These are phyloP conservation scores for Steinernema carpocapsae DNA, from an alignment of 2,888 invertebrate genomes.

Conservation along the genomic window DNA sequence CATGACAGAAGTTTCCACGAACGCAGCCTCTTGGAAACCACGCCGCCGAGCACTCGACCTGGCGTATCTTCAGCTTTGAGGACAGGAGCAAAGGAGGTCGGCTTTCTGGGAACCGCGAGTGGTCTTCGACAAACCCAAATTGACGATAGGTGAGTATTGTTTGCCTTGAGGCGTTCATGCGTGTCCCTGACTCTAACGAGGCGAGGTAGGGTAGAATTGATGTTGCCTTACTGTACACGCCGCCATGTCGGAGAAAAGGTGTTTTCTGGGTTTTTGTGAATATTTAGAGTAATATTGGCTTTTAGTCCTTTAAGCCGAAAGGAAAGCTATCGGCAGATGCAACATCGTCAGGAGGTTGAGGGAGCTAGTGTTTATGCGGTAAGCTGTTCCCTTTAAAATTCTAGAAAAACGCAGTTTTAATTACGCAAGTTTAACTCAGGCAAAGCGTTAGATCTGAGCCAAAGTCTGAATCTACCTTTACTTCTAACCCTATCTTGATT, in stretches of 20 bases:
- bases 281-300: conserved; percentile 35
- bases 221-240: not conserved
- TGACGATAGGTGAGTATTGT: conserved; percentile 13
- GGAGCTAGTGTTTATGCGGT: conserved; percentile 53
- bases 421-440: too few species aligned
- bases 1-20: conserved; percentile 19
- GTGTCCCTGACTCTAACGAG: not conserved
- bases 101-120: not conserved
- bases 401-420: too few species aligned
- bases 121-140: not conserved
- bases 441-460: too few species aligned
- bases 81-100: conserved; percentile 36
- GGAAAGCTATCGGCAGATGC: conserved; percentile 66
- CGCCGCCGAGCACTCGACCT: conserved; percentile 41
- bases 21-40: not conserved
- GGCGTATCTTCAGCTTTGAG: conserved; percentile 43
- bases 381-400: too few species aligned
- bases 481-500: too few species aligned
- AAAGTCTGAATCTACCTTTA: too few species aligned
- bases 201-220: too few species aligned
- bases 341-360: conserved; percentile 57
- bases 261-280: not conserved
- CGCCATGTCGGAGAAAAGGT: conserved; percentile 22
- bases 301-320: conserved; percentile 64
- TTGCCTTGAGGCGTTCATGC: conserved; percentile 14